Evolutionary conservation across 1,140 invertebrate genomes (phyloP).

Genomic region (Diachasmimorpha longicaudata): DNA sequence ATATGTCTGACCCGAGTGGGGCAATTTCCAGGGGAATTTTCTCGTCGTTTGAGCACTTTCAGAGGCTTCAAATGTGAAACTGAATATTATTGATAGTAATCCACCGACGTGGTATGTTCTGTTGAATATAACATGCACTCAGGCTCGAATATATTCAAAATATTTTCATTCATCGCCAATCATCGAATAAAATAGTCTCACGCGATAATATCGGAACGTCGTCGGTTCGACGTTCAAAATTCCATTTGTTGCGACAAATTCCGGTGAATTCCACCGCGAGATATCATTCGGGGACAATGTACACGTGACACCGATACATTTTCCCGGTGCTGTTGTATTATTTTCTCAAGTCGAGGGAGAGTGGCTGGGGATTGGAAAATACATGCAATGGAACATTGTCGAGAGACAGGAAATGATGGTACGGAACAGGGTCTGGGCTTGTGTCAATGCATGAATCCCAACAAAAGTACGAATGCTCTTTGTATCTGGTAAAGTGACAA

Average conservation of each 20-base stretch:
- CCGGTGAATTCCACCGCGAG: background rate
- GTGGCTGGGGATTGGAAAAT: background rate
- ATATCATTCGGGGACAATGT: background rate
- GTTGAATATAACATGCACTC: too few species aligned
- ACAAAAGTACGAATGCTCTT: background rate
- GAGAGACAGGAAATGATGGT: background rate
- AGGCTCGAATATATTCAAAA: too few species aligned
- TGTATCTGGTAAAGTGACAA: background rate
- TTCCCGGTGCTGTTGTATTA: background rate
- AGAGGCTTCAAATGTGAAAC: too few species aligned
- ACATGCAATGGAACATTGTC: background rate
- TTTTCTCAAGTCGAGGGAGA: background rate
- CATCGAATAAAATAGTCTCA: background rate
- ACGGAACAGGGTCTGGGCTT: background rate
- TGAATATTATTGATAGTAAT: too few species aligned
- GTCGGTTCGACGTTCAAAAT: background rate
- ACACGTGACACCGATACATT: background rate
- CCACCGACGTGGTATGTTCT: too few species aligned
- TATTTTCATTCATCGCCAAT: background rate
- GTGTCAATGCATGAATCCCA: background rate
- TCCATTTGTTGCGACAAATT: background rate
- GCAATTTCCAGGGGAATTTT: too few species aligned
- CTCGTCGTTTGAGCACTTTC: too few species aligned
- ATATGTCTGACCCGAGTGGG: too few species aligned
- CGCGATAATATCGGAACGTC: background rate